Percentiles rank a stretch among this genome's conserved stretches.
These are phyloP conservation scores for Arge pagana DNA, from an alignment of 2,888 invertebrate species.

Conservation along the genomic window DNA sequence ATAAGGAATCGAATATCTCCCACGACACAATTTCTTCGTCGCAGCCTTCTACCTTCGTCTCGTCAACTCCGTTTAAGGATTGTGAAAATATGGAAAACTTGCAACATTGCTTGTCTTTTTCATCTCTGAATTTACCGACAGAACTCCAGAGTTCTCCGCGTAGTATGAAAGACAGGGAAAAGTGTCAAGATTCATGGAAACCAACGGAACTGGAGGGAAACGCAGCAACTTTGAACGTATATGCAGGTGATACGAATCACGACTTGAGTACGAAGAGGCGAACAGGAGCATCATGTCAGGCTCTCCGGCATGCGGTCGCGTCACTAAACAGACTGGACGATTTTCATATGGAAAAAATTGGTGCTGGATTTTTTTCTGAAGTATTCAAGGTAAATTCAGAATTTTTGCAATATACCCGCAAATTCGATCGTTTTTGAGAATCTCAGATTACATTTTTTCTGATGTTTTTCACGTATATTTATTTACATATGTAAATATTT, in stretches of 20 bases:
- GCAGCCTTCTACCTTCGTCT: conserved; percentile 29
- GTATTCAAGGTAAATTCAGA: conserved; percentile 94
- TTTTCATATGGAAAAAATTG: conserved; percentile 91
- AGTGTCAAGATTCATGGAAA: conserved; percentile 52
- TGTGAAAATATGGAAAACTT: conserved; percentile 31
- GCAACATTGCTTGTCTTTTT: conserved; percentile 41
- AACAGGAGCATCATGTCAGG: conserved; percentile 83
- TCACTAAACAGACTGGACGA: conserved; percentile 92
- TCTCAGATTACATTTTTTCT: neutral
- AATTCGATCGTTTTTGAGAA: neutral
- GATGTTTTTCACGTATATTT: neutral
- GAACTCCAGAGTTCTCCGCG: conserved; percentile 48
- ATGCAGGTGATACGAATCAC: conserved; percentile 39
- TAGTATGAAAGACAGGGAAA: conserved; percentile 53
- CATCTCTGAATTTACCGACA: conserved; percentile 46
- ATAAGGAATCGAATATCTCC: neutral
- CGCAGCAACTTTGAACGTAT: conserved; percentile 27
- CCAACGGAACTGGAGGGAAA: conserved; percentile 52
- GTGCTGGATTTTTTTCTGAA: conserved; percentile 95
- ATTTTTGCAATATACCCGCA: too few species aligned
- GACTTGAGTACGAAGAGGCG: conserved; percentile 47
- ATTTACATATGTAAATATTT: neutral
- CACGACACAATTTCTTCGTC: neutral
- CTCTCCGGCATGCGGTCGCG: conserved; percentile 88
- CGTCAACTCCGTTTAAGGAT: conserved; percentile 39